phyloP scores from a whole-genome alignment of 2,797 vertebrate genomes.

The Eleutherodactylus coqui region DNA sequence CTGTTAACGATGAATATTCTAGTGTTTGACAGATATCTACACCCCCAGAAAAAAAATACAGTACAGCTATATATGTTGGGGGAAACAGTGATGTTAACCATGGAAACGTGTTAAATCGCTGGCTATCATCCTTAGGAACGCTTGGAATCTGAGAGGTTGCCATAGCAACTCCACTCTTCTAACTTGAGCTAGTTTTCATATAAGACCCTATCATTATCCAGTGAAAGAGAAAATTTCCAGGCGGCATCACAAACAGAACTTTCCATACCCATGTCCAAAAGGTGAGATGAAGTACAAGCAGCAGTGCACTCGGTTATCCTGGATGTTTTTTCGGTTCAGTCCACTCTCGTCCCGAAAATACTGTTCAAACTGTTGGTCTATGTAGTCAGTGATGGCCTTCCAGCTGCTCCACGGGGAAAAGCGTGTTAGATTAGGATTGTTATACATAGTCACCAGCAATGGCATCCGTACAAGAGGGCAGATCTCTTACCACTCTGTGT shows the following conservation, averaged over 20 bases:
- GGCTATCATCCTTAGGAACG: neutral
- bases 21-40: neutral
- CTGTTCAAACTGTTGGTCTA: slow-evolving; percentile 98
- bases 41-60: neutral
- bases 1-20: neutral
- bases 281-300: slow-evolving; percentile 98
- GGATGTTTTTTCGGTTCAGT: slow-evolving; percentile 97
- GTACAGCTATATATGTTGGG: neutral
- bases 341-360: slow-evolving; percentile 98
- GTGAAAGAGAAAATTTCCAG: neutral
- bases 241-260: neutral
- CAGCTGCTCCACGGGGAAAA: slow-evolving; percentile 78
- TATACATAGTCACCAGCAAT: too few relatives aligned
- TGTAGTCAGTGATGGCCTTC: slow-evolving; percentile 97
- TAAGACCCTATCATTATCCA: neutral
- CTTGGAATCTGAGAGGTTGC: neutral
- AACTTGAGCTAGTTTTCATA: neutral
- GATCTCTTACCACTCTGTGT: slow-evolving; percentile 90
- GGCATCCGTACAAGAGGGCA: neutral
- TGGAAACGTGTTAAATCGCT: neutral
- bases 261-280: slow-evolving; percentile 90
- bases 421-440: neutral
- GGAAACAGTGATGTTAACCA: neutral
- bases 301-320: slow-evolving; percentile 98
- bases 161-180: neutral